Evolutionary conservation across 2,888 invertebrate genomes (phyloP).

Genomic region (Villa cingulata): DNA sequence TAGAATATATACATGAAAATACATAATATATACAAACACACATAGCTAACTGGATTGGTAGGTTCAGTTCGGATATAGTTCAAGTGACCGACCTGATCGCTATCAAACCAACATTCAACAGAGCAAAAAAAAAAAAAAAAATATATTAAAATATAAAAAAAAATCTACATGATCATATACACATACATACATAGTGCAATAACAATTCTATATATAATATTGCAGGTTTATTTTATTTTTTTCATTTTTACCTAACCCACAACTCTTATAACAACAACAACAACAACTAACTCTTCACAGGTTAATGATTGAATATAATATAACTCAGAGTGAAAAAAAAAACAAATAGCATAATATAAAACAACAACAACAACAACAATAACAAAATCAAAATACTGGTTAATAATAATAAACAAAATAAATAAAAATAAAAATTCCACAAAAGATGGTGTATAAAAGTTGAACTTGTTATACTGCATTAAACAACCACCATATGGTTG

Average conservation of each 20-base stretch:
- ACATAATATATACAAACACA: too few species aligned
- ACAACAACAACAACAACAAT: background rate
- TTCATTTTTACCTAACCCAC: background rate
- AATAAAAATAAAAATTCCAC: background rate
- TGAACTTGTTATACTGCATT: slow-evolving; percentile 7
- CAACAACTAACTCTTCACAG: background rate
- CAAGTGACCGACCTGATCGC: slow-evolving; percentile 9
- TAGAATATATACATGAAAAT: background rate
- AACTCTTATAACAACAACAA: too few species aligned
- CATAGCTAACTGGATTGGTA: slow-evolving; percentile 9
- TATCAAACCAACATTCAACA: slow-evolving; percentile 3
- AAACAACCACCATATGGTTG: slow-evolving; percentile 10
- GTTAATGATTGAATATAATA: background rate
- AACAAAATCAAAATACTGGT: background rate
- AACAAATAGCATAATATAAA: background rate
- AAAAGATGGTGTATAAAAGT: background rate
- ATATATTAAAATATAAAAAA: background rate
- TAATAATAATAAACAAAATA: background rate
- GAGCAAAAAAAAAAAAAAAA: too few species aligned
- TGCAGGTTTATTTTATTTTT: background rate
- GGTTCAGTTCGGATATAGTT: slow-evolving; percentile 6
- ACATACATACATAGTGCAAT: too few species aligned
- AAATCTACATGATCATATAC: background rate
- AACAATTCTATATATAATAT: background rate
- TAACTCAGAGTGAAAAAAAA: background rate